Base-by-base conservation (phyloP, 2,888 invertebrate species). In the Eupithecia vulgata region DNA sequence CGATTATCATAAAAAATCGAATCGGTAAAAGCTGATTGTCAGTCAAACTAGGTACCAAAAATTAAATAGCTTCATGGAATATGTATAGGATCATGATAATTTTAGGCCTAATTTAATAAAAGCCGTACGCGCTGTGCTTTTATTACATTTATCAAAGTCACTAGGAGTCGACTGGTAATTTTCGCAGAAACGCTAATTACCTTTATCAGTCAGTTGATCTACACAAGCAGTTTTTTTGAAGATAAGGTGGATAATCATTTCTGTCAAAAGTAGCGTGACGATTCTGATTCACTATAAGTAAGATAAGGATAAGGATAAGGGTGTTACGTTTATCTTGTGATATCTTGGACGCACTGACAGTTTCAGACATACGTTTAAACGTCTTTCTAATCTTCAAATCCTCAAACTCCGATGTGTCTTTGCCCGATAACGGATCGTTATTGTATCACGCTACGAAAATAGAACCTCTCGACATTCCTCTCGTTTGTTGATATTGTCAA, bases 391-490 rank as follows among this genome's bases (percentile, higher is more conserved):
- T 81, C 81, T 69, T 77, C 74, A 57, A 77, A 81, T 84, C 84
- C 81, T 83, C 81, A 78, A 82, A 78, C 79, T 76, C 70, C 78
- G 70, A 77, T 80, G 82, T 85, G 91, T 90, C 90, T 92, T 91
- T 92, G 93, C 84, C 91, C 91, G 93, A 94, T 93, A 93, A 92
- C 86, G 87, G 83, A 84, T 88, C 81, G 79, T 79, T 86, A 87
- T 87, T 88, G 85, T 90, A 91, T 90, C 91, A 88, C 84, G 82
- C 83, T 81, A 85, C 87, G 76, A 88, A 92, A 92, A 91, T 90
- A 92, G 87, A 89, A 83, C 85, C 87, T 87, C 87, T 89, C 87
- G 85, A 88, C 84, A 88, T 87, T 87, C 85, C 85, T 86, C 85
- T 82, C 82, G 84, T 83, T 81, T 87, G 85, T 86, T 87, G 88